Evolutionary conservation across 2,113 vertebrate genomes (phyloP).

Genomic region (Peromyscus maniculatus): DNA sequence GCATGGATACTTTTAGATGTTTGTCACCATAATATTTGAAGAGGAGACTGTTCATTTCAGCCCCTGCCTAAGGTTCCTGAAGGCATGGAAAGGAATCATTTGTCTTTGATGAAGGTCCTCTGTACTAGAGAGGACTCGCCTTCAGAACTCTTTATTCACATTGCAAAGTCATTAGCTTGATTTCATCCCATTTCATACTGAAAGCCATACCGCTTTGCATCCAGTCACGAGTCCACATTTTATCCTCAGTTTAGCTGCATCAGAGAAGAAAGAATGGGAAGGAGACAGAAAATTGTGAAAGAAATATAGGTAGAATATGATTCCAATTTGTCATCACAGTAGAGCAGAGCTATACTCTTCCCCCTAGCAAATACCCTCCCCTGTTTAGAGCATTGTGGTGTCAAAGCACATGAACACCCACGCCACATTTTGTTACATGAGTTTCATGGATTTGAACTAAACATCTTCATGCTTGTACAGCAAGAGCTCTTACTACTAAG

Average conservation of each 20-base stretch:
- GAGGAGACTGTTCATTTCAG: not conserved
- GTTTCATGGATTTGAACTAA: not conserved
- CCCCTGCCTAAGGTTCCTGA: not conserved
- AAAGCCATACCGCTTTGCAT: not conserved
- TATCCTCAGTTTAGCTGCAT: not conserved
- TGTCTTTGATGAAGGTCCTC: not conserved
- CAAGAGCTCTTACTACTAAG: too few relatives aligned
- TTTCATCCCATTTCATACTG: not conserved
- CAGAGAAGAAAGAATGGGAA: not conserved
- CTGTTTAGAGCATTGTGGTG: not conserved
- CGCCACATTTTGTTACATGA: not conserved
- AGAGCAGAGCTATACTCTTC: not conserved
- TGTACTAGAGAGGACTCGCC: not conserved
- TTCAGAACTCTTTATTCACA: accelerated
- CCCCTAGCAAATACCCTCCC: not conserved
- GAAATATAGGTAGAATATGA: not conserved
- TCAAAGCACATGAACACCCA: not conserved
- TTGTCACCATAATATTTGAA: not conserved
- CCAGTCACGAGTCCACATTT: not conserved
- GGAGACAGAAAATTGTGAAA: not conserved
- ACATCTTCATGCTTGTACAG: not conserved
- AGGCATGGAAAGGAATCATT: not conserved
- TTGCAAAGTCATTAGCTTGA: not conserved
- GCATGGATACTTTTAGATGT: not conserved
- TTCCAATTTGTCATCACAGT: not conserved